Percentiles rank a stretch among this genome's conserved stretches.
Evolutionary conservation across 2,888 invertebrate genomes (phyloP).

Genomic region (Syritta pipiens): DNA sequence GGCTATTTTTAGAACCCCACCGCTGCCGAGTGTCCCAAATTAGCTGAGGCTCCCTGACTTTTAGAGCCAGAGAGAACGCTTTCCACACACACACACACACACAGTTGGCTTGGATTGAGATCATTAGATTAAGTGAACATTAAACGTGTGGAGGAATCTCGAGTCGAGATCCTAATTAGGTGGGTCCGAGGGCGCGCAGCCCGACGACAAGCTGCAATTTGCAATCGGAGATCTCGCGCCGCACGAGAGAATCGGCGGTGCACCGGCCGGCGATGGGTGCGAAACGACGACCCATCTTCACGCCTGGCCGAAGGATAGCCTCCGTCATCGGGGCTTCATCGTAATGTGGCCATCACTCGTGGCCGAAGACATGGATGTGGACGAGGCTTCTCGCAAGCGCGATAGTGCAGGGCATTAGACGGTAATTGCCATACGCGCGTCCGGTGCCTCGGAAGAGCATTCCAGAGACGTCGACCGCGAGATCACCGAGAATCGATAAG

Average conservation of each 20-base stretch:
- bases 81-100: background rate
- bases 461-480: conserved; percentile 17
- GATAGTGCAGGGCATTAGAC: conserved; percentile 66
- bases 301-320: conserved; percentile 64
- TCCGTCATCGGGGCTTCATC: conserved; percentile 66
- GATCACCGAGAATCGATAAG: conserved; percentile 51
- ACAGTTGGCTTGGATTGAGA: conserved; percentile 57
- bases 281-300: conserved; percentile 62
- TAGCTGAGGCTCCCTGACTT: too few relatives aligned
- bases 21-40: too few relatives aligned
- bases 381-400: too few relatives aligned
- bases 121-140: conserved; percentile 69
- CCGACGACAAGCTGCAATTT: conserved; percentile 68
- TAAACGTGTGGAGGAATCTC: conserved; percentile 68
- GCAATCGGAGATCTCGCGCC: conserved; percentile 48
- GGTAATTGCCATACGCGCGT: conserved; percentile 61
- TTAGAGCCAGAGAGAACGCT: too few relatives aligned
- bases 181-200: conserved; percentile 18
- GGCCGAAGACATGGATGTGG: too few relatives aligned
- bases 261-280: too few relatives aligned
- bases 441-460: conserved; percentile 9
- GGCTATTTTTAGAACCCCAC: too few relatives aligned
- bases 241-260: too few relatives aligned
- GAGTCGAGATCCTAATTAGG: conserved; percentile 67
- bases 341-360: conserved; percentile 64